These are phyloP conservation scores for Mus musculus DNA, from an alignment of 2,113 vertebrate genomes.

Conservation along the genomic window GRCm39 chr13:59790001-59790500, in stretches of 20 bases:
- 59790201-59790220: slow-evolving; percentile 58
- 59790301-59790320: neutral
- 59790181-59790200: slow-evolving; percentile 33
- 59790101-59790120: slow-evolving; percentile 40
- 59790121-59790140: neutral
- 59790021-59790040: fast-evolving
- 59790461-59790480: neutral
- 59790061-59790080: slow-evolving; percentile 52
- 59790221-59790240: neutral
- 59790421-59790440: neutral
- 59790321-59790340: neutral
- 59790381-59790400: neutral
- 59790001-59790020: neutral
- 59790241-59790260: neutral
- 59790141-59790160: neutral
- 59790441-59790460: neutral
- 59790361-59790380: neutral
- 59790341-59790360: neutral
- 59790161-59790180: slow-evolving; percentile 48
- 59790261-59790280: neutral
- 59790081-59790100: slow-evolving; percentile 42
- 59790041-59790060: slow-evolving; percentile 73
- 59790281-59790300: fast-evolving
- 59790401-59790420: neutral
- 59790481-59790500: neutral